A percentile compares a stretch with the other conserved stretches of the same genome.
These are phyloP conservation scores for Mallateleia sp. DNA, from an alignment of 2,888 invertebrate genomes.

Conservation along the genomic window DNA sequence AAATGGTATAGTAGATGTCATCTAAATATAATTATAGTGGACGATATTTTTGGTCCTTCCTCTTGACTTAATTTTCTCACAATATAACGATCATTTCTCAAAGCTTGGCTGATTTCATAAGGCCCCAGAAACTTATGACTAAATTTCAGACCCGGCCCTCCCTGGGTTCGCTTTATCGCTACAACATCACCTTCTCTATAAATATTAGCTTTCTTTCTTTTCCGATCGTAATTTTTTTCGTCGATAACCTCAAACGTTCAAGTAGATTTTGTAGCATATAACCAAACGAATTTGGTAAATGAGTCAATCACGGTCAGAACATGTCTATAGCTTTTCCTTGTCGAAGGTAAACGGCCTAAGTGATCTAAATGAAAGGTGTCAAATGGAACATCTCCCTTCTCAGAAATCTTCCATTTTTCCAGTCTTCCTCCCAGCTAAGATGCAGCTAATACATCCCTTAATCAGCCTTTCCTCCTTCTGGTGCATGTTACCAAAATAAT, in stretches of 20 bases:
- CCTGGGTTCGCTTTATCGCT: slow-evolving; percentile 7
- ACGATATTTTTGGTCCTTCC: too few relatives aligned
- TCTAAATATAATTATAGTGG: too few relatives aligned
- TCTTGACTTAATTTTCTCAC: not conserved
- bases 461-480: slow-evolving; percentile 55
- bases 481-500: slow-evolving; percentile 54
- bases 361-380: slow-evolving; percentile 71
- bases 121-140: slow-evolving; percentile 1
- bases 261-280: slow-evolving; percentile 25
- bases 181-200: slow-evolving; percentile 16
- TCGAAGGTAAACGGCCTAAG: slow-evolving; percentile 55
- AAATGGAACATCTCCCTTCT: slow-evolving; percentile 59
- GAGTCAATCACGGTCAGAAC: slow-evolving; percentile 62
- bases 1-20: too few relatives aligned
- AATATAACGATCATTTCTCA: not conserved
- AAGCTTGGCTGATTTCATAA: not conserved
- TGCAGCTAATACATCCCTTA: slow-evolving; percentile 66
- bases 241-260: slow-evolving; percentile 53
- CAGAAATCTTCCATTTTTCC: slow-evolving; percentile 67
- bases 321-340: slow-evolving; percentile 65
- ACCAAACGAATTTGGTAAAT: slow-evolving; percentile 67
- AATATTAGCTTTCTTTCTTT: not conserved
- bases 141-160: slow-evolving; percentile 13
- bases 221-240: not conserved
- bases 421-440: slow-evolving; percentile 68